These are phyloP conservation scores for Chloroclystis v-ata DNA, from an alignment of 2,888 invertebrate genomes.

Conservation along the genomic window DNA sequence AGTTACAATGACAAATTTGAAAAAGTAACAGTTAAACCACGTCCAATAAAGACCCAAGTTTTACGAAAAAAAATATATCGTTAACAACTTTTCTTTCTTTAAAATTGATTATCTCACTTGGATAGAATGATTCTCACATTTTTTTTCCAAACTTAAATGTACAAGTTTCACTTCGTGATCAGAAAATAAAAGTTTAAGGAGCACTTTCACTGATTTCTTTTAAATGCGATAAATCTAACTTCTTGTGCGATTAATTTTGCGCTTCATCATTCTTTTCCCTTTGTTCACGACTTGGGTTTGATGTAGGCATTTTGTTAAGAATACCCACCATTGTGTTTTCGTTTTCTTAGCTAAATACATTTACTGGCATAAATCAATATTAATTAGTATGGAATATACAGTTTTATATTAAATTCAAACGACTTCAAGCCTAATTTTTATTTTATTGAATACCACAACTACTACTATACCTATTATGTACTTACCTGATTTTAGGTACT, in stretches of 20 bases:
- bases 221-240: slow-evolving; percentile 55
- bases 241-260: slow-evolving; percentile 45
- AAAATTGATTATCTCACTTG: slow-evolving; percentile 66
- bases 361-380: slow-evolving; percentile 1
- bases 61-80: slow-evolving; percentile 47
- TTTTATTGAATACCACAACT: no score
- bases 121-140: slow-evolving; percentile 58
- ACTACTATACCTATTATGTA: no score
- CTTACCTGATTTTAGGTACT: no score
- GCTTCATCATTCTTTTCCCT: slow-evolving; percentile 41
- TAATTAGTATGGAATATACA: not conserved
- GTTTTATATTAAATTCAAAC: not conserved
- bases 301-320: slow-evolving; percentile 27
- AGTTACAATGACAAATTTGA: slow-evolving; percentile 16
- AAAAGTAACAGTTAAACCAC: slow-evolving; percentile 27
- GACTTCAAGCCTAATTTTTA: no score
- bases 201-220: slow-evolving; percentile 61
- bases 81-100: slow-evolving; percentile 59
- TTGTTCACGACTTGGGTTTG: slow-evolving; percentile 27
- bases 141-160: slow-evolving; percentile 68
- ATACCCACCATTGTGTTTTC: slow-evolving; percentile 23
- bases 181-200: slow-evolving; percentile 66
- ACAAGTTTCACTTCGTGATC: slow-evolving; percentile 67
- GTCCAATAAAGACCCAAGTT: slow-evolving; percentile 41
- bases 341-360: slow-evolving; percentile 7